Evolutionary conservation across 2,888 invertebrate genomes (phyloP).

Genomic region (Neoaliturus tenellus): DNA sequence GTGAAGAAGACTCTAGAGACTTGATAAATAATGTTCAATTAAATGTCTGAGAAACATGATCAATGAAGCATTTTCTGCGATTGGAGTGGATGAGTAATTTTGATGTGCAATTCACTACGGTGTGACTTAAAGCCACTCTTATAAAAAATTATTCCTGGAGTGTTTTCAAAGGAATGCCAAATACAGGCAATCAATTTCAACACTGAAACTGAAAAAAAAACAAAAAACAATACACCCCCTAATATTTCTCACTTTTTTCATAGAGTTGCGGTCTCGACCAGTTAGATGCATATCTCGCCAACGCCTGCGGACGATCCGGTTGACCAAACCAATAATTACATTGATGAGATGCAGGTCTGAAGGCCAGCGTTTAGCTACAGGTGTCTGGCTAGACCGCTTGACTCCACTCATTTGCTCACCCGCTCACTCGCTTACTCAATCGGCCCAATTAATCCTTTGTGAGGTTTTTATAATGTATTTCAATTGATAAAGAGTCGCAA

Average conservation of each 20-base stretch:
- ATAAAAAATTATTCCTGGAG: too few relatives aligned
- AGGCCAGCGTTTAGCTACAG: conserved; percentile 37
- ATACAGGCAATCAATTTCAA: not conserved
- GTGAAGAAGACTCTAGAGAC: too few relatives aligned
- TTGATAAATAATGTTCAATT: too few relatives aligned
- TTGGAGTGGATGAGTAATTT: too few relatives aligned
- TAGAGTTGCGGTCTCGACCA: not conserved
- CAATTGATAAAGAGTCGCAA: conserved; percentile 20
- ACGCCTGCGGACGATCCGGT: conserved; percentile 3
- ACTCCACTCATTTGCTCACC: conserved; percentile 31
- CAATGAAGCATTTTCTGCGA: too few relatives aligned
- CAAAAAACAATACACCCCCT: not conserved
- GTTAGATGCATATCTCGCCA: conserved; percentile 25
- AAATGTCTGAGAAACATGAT: too few relatives aligned
- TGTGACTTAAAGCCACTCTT: too few relatives aligned
- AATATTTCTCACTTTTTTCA: conserved; percentile 26
- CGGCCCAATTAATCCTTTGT: conserved; percentile 41
- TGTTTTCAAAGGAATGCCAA: too few relatives aligned
- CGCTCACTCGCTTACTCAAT: conserved; percentile 25
- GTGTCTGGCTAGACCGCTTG: conserved; percentile 39
- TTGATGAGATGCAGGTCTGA: conserved; percentile 50
- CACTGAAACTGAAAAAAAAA: too few relatives aligned
- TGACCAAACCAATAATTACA: conserved; percentile 37
- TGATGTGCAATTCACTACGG: too few relatives aligned
- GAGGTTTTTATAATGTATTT: conserved; percentile 37